phyloP scores from a whole-genome alignment of 2,888 invertebrate species.

The Sipunculus nudus region DNA sequence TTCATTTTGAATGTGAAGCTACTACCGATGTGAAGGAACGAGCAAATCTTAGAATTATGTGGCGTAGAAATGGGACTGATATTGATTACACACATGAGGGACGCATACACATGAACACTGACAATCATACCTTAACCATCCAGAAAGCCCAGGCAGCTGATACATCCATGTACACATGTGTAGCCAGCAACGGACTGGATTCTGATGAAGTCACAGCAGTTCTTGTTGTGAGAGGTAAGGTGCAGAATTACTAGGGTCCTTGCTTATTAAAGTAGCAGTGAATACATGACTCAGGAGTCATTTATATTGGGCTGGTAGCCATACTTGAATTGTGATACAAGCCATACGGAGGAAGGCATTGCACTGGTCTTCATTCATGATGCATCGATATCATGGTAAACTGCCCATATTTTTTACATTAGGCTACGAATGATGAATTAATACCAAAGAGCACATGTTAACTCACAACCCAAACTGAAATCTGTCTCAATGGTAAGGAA shows the following conservation, averaged over 20 bases:
- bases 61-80: slow-evolving; percentile 81
- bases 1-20: slow-evolving; percentile 50
- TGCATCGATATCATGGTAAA: too few species aligned
- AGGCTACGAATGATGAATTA: too few species aligned
- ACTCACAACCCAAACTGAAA: too few species aligned
- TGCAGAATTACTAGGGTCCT: too few species aligned
- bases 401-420: too few species aligned
- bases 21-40: slow-evolving; percentile 49
- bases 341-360: too few species aligned
- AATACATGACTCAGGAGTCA: background rate
- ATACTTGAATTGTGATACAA: too few species aligned
- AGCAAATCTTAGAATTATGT: slow-evolving; percentile 76
- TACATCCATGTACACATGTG: slow-evolving; percentile 37
- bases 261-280: too few species aligned
- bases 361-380: too few species aligned
- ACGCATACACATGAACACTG: slow-evolving; percentile 31
- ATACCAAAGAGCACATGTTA: too few species aligned
- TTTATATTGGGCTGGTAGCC: too few species aligned
- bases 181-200: slow-evolving; percentile 42
- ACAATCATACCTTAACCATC: slow-evolving; percentile 45
- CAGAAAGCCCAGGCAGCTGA: slow-evolving; percentile 40
- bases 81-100: slow-evolving; percentile 47
- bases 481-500: too few species aligned
- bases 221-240: slow-evolving; percentile 40
- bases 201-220: slow-evolving; percentile 22